Base-by-base conservation (phyloP, 2,888 invertebrate species). In the Eristalis pertinax region DNA sequence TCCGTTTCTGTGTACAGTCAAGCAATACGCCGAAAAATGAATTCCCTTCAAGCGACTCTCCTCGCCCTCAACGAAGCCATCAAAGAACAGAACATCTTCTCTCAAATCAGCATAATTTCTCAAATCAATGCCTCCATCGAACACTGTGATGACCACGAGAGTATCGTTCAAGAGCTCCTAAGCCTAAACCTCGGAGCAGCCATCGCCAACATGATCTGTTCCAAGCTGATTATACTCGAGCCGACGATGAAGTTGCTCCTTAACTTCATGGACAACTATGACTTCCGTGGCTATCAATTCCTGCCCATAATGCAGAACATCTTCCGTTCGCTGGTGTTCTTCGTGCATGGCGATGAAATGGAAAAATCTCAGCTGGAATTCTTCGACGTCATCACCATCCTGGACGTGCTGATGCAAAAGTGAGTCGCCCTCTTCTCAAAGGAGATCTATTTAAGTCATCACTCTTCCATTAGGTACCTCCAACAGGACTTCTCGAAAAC, bases 221-320 rank as follows among this genome's bases (percentile, higher is more conserved):
- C 76, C 1, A 35, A 83, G 50, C 29, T 87, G 24, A 65, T 38
- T 8, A 10, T 76, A 64, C 62, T 87, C 11, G n/a, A 38, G 4
- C 84, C 79, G 29, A 15, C 76, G 4, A 68, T 87, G 64, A 84
- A 76, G 69, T 8, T 87, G 24, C 35, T 84, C 1, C 58, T 29
- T 2, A 19, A 80, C n/a, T 29, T 87, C 11, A 87, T 87, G 22
- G 41, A 73, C 1, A 50, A 87, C n/a, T 41, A 24, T 10, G 15
- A 80, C 19, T 87, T 87, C 35, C 84, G 73, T 8, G 67, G 32
- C 32, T 62, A 84, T n/a, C 60, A 69, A 1, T 87, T 84, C 26
- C 13, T 73, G 50, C 19, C 73, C n/a, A 87, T 87, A 50, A 75
- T 87, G 19, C 79, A 80, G 79, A 87, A 84, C 35, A 76, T 84